Base-by-base conservation (phyloP, 1,140 invertebrate species). In the Berghia stephanieae region DNA sequence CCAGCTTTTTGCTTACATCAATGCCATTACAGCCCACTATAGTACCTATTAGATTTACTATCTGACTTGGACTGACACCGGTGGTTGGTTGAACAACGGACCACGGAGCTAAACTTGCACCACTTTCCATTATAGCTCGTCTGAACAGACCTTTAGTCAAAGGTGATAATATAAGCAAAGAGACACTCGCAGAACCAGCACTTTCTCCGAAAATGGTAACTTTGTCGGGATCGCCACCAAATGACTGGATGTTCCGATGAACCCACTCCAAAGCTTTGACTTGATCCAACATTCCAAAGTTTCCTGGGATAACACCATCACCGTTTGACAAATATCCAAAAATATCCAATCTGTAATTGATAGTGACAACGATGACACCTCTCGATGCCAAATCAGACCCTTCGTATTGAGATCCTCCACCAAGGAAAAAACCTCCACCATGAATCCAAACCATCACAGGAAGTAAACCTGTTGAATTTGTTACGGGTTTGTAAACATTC, bases 361-460 rank as follows among this genome's bases (percentile, higher is more conserved):
- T 95, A 10, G 95, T 94, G 8, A 97, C 96, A 74, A 98, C 90
- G 49, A 98, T 94, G n/a, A 98, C 92, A 82, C 97, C 94, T 36
- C 46, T 69, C 16, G 79, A 73, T n/a, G 95, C 95, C 40, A 98
- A 90, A 83, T 94, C 94, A 74, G 90, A 88, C 73, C 93, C 95
- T 90, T 98, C 96, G 88, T 98, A 98, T 13, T 44, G 96, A 5
- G 40, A 38, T 94, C 52, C 96, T 94, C 42, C 95, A 94, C 52
- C 96, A 95, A 38, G 95, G 86, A 96, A 96, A 90, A 97, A 98
- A 4, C 95, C 95, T 55, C 96, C 96, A 55, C 97, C 96, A 88
- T 96, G 98, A 77, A 98, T 94, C 95, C 96, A 98, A 49, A 98
- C 92, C 93, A 98, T 94, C 34, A 98, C 96, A 24, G 96, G 94